Evolutionary conservation across 2,888 invertebrate species (phyloP), one percentile per base, ranked within the genome.

Genomic region (Cacoxenus indagator): DNA sequence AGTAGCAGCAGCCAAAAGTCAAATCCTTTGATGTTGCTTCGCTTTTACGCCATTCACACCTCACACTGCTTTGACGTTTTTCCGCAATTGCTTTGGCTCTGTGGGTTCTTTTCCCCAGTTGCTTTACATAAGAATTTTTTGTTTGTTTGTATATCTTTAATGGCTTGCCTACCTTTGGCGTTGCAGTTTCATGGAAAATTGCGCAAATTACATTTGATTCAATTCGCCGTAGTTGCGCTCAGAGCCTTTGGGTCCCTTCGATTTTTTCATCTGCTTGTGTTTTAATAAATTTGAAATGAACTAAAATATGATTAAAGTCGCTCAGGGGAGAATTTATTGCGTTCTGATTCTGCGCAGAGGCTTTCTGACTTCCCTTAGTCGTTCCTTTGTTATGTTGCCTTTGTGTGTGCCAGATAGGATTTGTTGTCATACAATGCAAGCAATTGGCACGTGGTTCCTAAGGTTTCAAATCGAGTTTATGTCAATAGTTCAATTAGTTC

Each of bases 231-330:
- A 4, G 5, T 4, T 48, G 2, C 2, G 3, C 9, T 48, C 17
- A 17, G 8, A 4, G 1, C 51, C 22, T 51, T 55, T 26, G 29
- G 59, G 22, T 54, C 24, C 24, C 24, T 19, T 19, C 51, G 59
- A 17, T 29, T 31, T 31, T n/a, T n/a, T n/a, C n/a, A n/a, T n/a
- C n/a, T 19, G 59, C 31, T 59, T 59, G 37, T 26, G 11, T 59
- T 59, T 59, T 37, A 59, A 59, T 31, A 59, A 37, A 59, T 59
- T 59, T 59, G 29, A 59, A 59, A 59, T 59, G 11, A 59, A 59
- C 59, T 31, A 22, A 37, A 54, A 54, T 54, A 11, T 54, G 22
- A 54, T 54, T 54, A 54, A 59, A 59, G 37, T 59, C 22, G 37
- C 59, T 59, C 37, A 9, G 19, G 59, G 59, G 59, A 59, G 59